Percentiles rank a stretch among this genome's conserved stretches.
Conservation (phyloP, 2,888 invertebrate species). For the Melanostoma mellinum region DNA sequence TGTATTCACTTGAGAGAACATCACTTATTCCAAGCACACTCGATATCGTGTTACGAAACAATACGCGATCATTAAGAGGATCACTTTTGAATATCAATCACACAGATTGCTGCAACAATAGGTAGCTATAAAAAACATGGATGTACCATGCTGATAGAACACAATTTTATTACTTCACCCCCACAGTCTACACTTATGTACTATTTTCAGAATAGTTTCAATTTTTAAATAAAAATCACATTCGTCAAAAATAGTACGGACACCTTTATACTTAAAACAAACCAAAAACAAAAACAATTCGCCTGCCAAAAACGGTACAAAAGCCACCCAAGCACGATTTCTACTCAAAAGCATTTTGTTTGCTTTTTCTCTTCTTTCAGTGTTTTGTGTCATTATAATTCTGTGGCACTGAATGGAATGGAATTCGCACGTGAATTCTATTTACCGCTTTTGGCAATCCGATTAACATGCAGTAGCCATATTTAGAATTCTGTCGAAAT, state of each 20-base stretch:
- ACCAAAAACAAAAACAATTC: not conserved
- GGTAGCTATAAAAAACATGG: not conserved
- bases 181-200: no score
- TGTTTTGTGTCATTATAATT: conserved; percentile 35
- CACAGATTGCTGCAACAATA: not conserved
- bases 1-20: no score
- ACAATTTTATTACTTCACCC: not conserved
- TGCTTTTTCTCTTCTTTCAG: not conserved
- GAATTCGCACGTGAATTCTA: conserved; percentile 67
- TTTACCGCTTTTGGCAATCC: conserved; percentile 64
- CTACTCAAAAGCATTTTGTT: not conserved
- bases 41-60: conserved; percentile 29
- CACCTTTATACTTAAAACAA: not conserved
- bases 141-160: not conserved
- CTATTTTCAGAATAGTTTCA: no score
- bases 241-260: not conserved
- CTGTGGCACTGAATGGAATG: conserved; percentile 16
- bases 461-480: conserved; percentile 44
- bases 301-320: conserved; percentile 1
- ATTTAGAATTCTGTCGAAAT: conserved; percentile 58
- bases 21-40: conserved; percentile 16
- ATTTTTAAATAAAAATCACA: no score
- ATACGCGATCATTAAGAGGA: conserved; percentile 9
- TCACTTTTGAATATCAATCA: conserved; percentile 19
- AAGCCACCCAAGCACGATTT: conserved; percentile 25